These are phyloP conservation scores for Drosophila neocordata DNA, from an alignment of 1,140 invertebrate species.

Conservation along the genomic window DNA sequence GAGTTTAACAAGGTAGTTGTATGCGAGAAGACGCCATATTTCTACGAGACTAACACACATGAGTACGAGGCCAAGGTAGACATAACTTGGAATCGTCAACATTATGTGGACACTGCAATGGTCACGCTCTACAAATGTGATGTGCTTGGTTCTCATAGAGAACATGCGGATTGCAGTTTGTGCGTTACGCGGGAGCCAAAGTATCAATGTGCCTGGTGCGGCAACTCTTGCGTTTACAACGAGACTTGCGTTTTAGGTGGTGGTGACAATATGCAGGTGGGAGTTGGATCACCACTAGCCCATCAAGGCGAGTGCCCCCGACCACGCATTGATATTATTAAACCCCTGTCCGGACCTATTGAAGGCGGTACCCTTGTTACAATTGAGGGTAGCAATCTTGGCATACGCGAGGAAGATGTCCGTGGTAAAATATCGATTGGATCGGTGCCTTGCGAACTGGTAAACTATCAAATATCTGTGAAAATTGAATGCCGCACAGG, in stretches of 20 bases:
- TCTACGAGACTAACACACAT: constrained; percentile 92
- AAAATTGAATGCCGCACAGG: constrained; percentile 94
- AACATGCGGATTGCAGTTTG: constrained; percentile 96
- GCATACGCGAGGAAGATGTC: constrained; percentile 94
- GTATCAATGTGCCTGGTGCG: constrained; percentile 97
- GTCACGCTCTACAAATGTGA: constrained; percentile 97
- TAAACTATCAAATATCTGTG: constrained; percentile 95
- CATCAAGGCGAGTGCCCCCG: constrained; percentile 93
- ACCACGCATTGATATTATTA: constrained; percentile 97
- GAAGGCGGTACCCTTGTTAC: constrained; percentile 98
- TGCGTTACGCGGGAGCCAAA: constrained; percentile 94
- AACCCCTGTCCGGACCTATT: constrained; percentile 95
- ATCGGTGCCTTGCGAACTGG: constrained; percentile 92
- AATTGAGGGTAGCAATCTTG: constrained; percentile 97
- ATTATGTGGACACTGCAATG: constrained; percentile 94
- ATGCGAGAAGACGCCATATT: constrained; percentile 95
- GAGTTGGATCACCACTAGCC: neutral
- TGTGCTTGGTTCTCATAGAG: constrained; percentile 94
- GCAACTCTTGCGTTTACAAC: constrained; percentile 92
- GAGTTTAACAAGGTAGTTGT: constrained; percentile 92
- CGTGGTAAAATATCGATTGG: constrained; percentile 95
- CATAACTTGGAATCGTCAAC: constrained; percentile 96
- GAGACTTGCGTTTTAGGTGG: constrained; percentile 87
- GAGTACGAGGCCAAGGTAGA: constrained; percentile 95
- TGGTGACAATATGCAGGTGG: constrained; percentile 2